phyloP scores from a whole-genome alignment of 1,140 invertebrate species.

The Lepidurus couesii region DNA sequence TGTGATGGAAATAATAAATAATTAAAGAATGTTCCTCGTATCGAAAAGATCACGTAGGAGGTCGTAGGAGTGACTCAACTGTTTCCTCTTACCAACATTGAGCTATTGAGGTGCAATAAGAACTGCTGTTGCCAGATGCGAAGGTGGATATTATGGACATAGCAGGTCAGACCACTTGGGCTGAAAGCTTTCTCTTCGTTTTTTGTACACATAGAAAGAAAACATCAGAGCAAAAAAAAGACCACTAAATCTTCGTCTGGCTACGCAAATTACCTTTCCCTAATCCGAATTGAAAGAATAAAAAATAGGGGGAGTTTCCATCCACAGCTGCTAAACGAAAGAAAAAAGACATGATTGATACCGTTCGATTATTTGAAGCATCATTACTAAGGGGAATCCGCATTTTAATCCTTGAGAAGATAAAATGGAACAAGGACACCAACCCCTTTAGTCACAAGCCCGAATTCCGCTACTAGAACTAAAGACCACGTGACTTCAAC shows the following conservation, averaged over 20 bases:
- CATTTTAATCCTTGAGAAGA: background rate
- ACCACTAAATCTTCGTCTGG: background rate
- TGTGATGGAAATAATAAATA: background rate
- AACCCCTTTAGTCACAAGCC: background rate
- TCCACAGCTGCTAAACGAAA: no score
- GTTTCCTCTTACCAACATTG: background rate
- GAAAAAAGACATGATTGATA: no score
- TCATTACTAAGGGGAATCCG: background rate
- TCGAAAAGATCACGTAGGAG: background rate
- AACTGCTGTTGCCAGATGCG: constrained; percentile 1
- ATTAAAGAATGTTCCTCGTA: background rate
- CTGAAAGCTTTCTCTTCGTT: background rate
- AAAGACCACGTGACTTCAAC: background rate
- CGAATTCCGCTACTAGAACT: background rate
- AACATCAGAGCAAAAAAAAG: background rate
- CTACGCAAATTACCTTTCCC: no score
- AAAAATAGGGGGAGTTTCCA: no score
- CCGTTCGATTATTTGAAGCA: background rate
- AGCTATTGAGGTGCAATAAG: constrained; percentile 7
- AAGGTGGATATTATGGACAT: constrained; percentile 10
- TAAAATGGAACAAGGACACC: constrained; percentile 18
- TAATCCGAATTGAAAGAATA: no score
- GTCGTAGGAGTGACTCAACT: background rate
- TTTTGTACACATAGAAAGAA: background rate
- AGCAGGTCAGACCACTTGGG: background rate